Percentiles rank a stretch among this genome's conserved stretches.
phyloP scores from a whole-genome alignment of 1,140 invertebrate species.

The Lethrus apterus region DNA sequence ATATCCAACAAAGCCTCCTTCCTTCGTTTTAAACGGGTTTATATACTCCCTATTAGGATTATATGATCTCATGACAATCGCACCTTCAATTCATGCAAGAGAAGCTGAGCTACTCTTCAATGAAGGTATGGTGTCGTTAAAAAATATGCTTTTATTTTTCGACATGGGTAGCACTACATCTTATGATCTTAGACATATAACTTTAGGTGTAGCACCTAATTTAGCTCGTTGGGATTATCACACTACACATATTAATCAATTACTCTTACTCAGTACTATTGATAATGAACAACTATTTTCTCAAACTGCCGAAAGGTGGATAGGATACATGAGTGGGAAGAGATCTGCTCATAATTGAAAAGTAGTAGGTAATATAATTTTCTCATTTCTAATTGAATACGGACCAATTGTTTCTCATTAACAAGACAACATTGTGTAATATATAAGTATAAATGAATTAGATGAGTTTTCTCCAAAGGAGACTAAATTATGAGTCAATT shows the following conservation, averaged over 20 bases:
- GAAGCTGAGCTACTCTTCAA: constrained; percentile 72
- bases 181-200: constrained; percentile 93
- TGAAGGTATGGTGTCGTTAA: constrained; percentile 82
- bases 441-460: neutral
- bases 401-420: too few species aligned
- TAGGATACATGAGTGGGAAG: constrained; percentile 93
- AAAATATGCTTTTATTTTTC: constrained; percentile 82
- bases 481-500: constrained; percentile 13
- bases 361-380: neutral
- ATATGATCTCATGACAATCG: constrained; percentile 79
- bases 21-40: constrained; percentile 97
- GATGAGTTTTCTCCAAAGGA: neutral
- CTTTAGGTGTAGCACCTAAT: constrained; percentile 83
- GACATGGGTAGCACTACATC: constrained; percentile 95
- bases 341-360: constrained; percentile 81
- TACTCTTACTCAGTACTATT: constrained; percentile 82
- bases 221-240: constrained; percentile 95
- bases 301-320: constrained; percentile 86
- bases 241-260: constrained; percentile 94
- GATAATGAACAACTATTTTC: constrained; percentile 77
- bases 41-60: constrained; percentile 95
- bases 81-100: constrained; percentile 50
- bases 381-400: too few species aligned
- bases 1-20: constrained; percentile 91
- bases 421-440: neutral